Base-by-base conservation (phyloP, 2,888 invertebrate species). In the Herminia tarsipennalis region DNA sequence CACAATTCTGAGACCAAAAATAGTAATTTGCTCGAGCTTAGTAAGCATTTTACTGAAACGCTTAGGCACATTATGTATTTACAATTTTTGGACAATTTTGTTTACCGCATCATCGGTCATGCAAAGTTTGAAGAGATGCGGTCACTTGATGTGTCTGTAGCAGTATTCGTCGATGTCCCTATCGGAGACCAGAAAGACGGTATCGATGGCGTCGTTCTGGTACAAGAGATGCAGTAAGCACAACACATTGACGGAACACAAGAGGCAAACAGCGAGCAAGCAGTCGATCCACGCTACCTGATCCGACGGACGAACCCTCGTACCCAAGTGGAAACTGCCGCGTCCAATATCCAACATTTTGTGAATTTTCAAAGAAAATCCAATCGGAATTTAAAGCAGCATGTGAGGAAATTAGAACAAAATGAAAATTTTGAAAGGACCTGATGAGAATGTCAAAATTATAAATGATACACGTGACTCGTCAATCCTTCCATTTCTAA, bases 221-320 rank as follows among this genome's bases (percentile, higher is more conserved):
- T 94, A 94, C 59, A 93, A 75, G 62, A 94, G 89, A 89, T 93
- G 93, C 82, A 94, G 76, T 78, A 94, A 92, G 91, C 94, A 94
- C 76, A 94, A 86, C 70, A 93, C 85, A 88, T 94, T 93, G 77
- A 94, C 87, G 70, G 94, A 93, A 86, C 94, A 93, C 86, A 94
- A 88, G 60, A 94, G 91, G 81, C 93, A 92, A 74, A 94, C 88
- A 88, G 94, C 94, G 88, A 94, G 91, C 82, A 94, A 91, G 88
- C 94, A 92, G 92, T 94, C 94, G 83, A 93, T 93, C 93, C 94
- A 95, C 93, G 94, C 94, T 95, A 95, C 95, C 95, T 95, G 95
- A 93, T 94, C 94, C 90, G 95, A 94, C 93, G 88, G 85, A 86
- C 93, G 92, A 90, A 85, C 88, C 92, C 94, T 90, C 78, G 78